phyloP scores from a whole-genome alignment of 2,797 vertebrate species.

The Sebastes elongatus region DNA sequence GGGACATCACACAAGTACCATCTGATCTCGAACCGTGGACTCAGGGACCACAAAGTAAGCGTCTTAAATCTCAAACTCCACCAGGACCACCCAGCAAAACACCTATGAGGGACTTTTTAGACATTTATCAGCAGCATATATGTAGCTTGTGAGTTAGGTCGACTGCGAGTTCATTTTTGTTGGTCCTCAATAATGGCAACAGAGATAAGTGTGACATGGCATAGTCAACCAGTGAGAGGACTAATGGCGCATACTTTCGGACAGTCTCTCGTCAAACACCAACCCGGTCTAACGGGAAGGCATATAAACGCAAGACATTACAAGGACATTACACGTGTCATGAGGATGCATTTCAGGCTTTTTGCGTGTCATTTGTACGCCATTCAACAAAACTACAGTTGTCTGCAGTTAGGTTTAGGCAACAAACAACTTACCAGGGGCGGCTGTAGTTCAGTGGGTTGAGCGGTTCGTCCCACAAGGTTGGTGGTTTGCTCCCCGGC shows the following conservation, averaged over 20 bases:
- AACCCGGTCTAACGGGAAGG: no score
- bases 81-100: neutral
- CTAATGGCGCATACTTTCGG: neutral
- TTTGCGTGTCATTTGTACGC: no score
- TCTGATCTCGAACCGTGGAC: fast-evolving
- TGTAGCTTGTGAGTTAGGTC: neutral
- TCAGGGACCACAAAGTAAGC: neutral
- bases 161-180: neutral
- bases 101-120: neutral
- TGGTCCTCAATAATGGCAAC: neutral
- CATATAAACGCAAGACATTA: no score
- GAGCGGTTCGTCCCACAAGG: no score
- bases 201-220: neutral
- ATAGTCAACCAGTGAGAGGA: neutral
- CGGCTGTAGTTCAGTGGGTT: no score
- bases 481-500: no score
- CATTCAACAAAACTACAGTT: neutral
- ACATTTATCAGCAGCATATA: neutral
- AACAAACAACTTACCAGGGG: no score
- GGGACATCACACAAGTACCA: neutral
- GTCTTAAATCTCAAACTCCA: neutral
- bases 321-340: no score
- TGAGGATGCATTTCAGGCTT: no score
- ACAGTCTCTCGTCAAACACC: neutral
- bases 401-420: neutral